A percentile compares a stretch with the other conserved stretches of the same genome.
These are phyloP conservation scores for Phasia obesa DNA, from an alignment of 2,888 invertebrate species.

Conservation along the genomic window DNA sequence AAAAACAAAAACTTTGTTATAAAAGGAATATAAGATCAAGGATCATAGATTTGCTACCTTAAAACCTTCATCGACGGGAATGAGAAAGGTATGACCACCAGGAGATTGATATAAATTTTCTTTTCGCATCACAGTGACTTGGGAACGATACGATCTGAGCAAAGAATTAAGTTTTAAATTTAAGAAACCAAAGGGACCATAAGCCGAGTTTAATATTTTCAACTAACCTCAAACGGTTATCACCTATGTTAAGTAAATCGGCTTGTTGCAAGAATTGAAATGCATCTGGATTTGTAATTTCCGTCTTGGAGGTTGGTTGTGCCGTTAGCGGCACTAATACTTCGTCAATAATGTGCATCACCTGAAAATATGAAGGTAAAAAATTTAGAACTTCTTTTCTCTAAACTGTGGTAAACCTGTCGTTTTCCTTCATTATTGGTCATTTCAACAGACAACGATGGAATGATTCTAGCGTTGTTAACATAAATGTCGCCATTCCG, in stretches of 20 bases:
- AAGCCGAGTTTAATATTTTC: not conserved
- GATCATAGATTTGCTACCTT: slow-evolving; percentile 85
- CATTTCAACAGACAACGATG: slow-evolving; percentile 87
- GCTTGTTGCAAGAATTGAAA: slow-evolving; percentile 90
- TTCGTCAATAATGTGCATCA: slow-evolving; percentile 94
- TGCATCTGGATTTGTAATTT: slow-evolving; percentile 91
- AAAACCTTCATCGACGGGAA: slow-evolving; percentile 95
- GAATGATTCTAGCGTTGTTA: slow-evolving; percentile 92
- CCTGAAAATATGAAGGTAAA: slow-evolving; percentile 83
- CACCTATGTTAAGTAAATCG: slow-evolving; percentile 88
- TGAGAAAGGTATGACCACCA: slow-evolving; percentile 93
- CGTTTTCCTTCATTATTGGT: slow-evolving; percentile 84
- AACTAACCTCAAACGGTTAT: slow-evolving; percentile 87
- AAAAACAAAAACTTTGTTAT: not conserved
- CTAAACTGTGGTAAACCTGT: slow-evolving; percentile 83
- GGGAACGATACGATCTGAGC: slow-evolving; percentile 88
- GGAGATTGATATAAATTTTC: slow-evolving; percentile 89
- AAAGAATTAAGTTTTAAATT: not conserved
- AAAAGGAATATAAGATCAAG: not conserved
- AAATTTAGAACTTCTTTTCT: not conserved
- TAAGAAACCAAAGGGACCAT: not conserved
- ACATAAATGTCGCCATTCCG: slow-evolving; percentile 89
- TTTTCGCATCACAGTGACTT: slow-evolving; percentile 88
- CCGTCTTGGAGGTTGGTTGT: slow-evolving; percentile 84
- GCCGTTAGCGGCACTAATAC: slow-evolving; percentile 91